Percentiles rank a stretch among this genome's conserved stretches.
Conservation (phyloP, 2,888 invertebrate species). For the Diarsia brunnea region DNA sequence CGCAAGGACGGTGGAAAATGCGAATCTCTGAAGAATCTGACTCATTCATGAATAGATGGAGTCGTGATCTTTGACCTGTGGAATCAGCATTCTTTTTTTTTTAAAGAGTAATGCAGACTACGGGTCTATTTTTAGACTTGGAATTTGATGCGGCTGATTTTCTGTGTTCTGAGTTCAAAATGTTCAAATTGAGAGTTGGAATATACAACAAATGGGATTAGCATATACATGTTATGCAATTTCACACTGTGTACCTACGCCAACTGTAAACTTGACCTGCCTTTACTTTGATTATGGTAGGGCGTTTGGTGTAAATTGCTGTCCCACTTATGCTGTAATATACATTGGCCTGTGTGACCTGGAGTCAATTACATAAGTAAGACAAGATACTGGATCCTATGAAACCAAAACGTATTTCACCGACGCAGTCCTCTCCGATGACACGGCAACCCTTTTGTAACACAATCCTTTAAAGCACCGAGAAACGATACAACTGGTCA, state of each 20-base stretch:
- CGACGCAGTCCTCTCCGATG: not conserved
- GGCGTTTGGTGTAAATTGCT: not conserved
- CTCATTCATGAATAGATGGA: conserved; percentile 32
- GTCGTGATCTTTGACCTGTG: conserved; percentile 17
- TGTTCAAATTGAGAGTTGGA: not conserved
- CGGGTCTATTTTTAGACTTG: not conserved
- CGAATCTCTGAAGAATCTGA: conserved; percentile 27
- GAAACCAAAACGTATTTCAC: conserved; percentile 13
- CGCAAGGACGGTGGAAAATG: conserved; percentile 61
- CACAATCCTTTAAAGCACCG: not conserved
- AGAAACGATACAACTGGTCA: not conserved
- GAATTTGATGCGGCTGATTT: not conserved
- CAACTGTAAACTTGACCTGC: conserved; percentile 1
- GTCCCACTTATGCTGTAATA: not conserved
- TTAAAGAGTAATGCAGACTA: not conserved
- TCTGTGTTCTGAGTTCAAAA: not conserved
- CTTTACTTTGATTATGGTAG: not conserved
- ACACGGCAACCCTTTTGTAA: conserved; percentile 5
- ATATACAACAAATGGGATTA: not conserved
- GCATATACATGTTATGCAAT: not conserved
- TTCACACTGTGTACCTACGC: not conserved
- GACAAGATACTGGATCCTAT: not conserved
- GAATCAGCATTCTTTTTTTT: not conserved
- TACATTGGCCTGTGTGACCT: not conserved
- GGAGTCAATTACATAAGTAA: not conserved